Evolutionary conservation across 2,888 invertebrate species (phyloP).

Genomic region (Tetragonula carbonaria): DNA sequence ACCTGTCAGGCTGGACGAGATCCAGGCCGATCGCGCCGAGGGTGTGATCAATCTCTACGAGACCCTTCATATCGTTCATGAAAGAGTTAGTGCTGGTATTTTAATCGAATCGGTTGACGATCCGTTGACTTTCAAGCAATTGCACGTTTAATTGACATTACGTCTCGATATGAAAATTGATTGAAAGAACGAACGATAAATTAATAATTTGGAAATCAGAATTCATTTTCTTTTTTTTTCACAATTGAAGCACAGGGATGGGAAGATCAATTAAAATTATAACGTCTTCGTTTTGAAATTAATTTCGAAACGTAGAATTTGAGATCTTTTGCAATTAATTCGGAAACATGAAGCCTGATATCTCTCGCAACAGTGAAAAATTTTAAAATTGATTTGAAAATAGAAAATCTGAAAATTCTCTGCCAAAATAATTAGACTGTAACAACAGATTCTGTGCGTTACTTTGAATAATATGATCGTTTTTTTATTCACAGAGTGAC

Average conservation of each 20-base stretch:
- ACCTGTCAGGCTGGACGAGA: constrained; percentile 38
- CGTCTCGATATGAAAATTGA: background rate
- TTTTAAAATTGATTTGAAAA: background rate
- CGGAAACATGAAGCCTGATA: no score
- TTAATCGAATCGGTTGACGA: background rate
- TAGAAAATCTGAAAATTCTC: background rate
- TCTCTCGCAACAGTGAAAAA: no score
- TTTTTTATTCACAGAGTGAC: constrained; percentile 32
- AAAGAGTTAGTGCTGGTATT: constrained; percentile 51
- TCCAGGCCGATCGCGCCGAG: background rate
- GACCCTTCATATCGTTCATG: constrained; percentile 48
- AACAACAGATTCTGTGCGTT: no score
- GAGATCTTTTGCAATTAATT: no score
- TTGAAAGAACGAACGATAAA: background rate
- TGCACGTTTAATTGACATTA: background rate
- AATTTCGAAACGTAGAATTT: background rate
- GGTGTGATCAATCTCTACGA: constrained; percentile 59
- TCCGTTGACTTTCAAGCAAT: background rate
- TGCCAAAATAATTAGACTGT: background rate
- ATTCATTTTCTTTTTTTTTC: no score
- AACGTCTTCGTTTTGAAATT: background rate
- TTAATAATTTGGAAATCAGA: background rate
- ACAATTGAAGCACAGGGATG: no score
- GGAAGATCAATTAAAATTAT: no score
- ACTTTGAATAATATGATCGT: background rate